Conservation (phyloP, 2,113 vertebrate species). For the Grus americana region DNA sequence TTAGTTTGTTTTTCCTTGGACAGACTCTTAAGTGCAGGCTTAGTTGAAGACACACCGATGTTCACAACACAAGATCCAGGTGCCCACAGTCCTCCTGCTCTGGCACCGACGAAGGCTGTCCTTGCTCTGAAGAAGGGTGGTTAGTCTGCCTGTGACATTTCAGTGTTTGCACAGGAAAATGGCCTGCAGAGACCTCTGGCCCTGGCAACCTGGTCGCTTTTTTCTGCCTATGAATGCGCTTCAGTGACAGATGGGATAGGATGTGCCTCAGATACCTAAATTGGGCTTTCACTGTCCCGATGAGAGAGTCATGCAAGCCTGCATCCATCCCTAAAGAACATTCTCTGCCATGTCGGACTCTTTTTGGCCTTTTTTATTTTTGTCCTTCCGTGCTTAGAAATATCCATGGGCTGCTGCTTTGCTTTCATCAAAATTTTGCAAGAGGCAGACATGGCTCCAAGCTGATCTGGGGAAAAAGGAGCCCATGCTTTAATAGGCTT, state of each 20-base stretch:
- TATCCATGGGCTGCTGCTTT: neutral
- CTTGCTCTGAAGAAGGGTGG: neutral
- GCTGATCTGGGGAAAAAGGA: neutral
- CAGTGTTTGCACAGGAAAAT: neutral
- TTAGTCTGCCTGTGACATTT: neutral
- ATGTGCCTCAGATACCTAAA: neutral
- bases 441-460: neutral
- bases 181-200: neutral
- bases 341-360: neutral
- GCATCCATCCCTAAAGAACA: neutral
- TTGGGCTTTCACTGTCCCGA: rapidly evolving
- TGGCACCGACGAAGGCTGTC: neutral
- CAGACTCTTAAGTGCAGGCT: neutral
- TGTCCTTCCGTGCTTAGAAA: neutral
- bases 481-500: neutral
- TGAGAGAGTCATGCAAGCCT: neutral
- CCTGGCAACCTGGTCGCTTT: neutral
- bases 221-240: neutral
- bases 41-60: neutral
- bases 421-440: neutral
- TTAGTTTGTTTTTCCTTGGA: neutral
- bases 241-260: neutral
- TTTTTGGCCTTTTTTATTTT: neutral
- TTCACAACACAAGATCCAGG: neutral
- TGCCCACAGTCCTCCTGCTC: neutral